Evolutionary conservation across 2,113 vertebrate species (phyloP), one percentile per base, ranked within the genome.

Genomic region (Todiramphus saurophagus): DNA sequence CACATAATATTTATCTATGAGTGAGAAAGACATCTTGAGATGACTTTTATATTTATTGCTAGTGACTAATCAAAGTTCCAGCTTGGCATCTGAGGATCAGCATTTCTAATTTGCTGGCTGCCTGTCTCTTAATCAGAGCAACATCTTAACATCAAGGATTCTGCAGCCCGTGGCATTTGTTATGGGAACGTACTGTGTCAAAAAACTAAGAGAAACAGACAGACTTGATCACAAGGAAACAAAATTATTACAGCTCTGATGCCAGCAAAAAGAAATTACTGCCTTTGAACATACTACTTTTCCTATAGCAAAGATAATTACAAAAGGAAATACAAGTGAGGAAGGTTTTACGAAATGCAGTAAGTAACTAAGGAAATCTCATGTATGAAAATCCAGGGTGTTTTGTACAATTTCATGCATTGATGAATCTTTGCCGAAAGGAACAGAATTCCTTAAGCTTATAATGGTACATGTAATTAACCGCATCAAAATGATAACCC

Each of bases 1-100:
- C 73, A 66, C 39, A 19, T 37, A 95, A 64, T 89, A 89, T 97
- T 97, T 96, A 94, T 89, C 96, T 94, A 46, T 64, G 37, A 83
- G 30, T 15, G 62, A 83, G 50, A 55, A 72, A 86, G 92, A 75
- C 81, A 87, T 66, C 88, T 90, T 85, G 66, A 86, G 91, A 83
- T 80, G 87, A 75, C 87, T 95, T 97, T 83, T 95, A 66, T 91
- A 83, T 84, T 93, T 89, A 80, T 16, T 83, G 73, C 58, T 88
- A 75, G 41, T 86, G 87, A 97, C 88, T 96, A 94, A 96, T 93
- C 87, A 91, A 94, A 94, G 55, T 74, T 64, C 37, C 66, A 88
- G 85, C 67, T 91, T 33, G 13, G 62, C 58, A 73, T n/a, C 69
- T 80, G 69, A 89, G 89, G 56, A 75, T 82, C 77, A 93, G 66